Evolutionary conservation across 1,140 invertebrate genomes (phyloP).

Genomic region (Gerris buenoi): DNA sequence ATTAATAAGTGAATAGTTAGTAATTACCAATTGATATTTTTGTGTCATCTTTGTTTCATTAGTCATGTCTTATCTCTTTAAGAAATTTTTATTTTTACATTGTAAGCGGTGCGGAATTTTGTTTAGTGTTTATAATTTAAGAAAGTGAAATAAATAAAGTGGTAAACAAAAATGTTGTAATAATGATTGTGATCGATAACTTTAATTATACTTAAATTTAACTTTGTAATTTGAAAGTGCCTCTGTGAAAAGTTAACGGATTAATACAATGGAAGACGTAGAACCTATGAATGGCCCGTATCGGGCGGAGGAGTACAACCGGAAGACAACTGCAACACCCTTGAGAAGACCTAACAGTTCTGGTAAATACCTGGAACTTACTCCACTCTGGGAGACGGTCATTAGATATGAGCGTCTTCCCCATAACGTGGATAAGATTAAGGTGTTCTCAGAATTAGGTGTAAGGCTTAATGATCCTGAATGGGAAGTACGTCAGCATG

Average conservation of each 20-base stretch:
- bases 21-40: no score
- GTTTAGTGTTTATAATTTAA: no score
- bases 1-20: no score
- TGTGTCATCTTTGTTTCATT: no score
- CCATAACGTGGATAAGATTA: slow-evolving; percentile 41
- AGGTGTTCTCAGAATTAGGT: slow-evolving; percentile 49
- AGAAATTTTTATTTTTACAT: background rate
- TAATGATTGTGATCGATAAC: no score
- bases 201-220: no score
- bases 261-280: background rate
- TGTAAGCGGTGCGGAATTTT: background rate
- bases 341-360: slow-evolving; percentile 21
- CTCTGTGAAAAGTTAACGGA: no score
- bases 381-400: slow-evolving; percentile 59
- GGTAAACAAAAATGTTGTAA: no score
- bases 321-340: slow-evolving; percentile 17
- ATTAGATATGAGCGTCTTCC: slow-evolving; percentile 38
- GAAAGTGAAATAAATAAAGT: no score
- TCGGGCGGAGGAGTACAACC: slow-evolving; percentile 11
- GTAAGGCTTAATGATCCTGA: slow-evolving; percentile 57
- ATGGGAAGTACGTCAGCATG: slow-evolving; percentile 64
- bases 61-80: background rate
- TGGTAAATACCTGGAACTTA: slow-evolving; percentile 39
- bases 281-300: slow-evolving; percentile 1
- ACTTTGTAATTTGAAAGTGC: no score